Evolutionary conservation across 1,140 invertebrate species (phyloP).

Genomic region (Aphaenogaster rudis): DNA sequence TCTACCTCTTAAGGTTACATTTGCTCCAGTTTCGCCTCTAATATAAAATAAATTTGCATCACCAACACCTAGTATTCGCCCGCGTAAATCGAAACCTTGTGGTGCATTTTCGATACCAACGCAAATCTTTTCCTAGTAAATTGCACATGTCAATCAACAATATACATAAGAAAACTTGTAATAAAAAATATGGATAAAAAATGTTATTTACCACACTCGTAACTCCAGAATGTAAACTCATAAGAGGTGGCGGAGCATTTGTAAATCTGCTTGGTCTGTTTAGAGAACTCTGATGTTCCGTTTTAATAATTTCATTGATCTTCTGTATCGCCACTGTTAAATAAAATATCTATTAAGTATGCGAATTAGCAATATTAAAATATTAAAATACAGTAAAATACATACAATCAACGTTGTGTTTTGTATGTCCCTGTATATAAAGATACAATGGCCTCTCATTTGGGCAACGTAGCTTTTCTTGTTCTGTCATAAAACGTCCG

Average conservation of each 20-base stretch:
- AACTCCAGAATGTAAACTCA: slow-evolving; percentile 86
- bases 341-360: slow-evolving; percentile 59
- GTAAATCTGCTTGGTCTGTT: slow-evolving; percentile 86
- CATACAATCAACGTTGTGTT: slow-evolving; percentile 89
- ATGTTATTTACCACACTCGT: slow-evolving; percentile 82
- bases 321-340: slow-evolving; percentile 88
- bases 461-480: slow-evolving; percentile 87
- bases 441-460: slow-evolving; percentile 89
- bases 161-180: not conserved
- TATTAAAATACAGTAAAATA: slow-evolving; percentile 67
- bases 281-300: slow-evolving; percentile 85
- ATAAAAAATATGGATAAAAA: slow-evolving; percentile 49
- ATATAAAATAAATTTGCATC: slow-evolving; percentile 93
- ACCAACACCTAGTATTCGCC: slow-evolving; percentile 90
- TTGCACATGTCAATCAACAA: not conserved
- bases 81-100: slow-evolving; percentile 91
- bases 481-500: slow-evolving; percentile 88
- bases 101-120: slow-evolving; percentile 93
- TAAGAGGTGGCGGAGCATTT: slow-evolving; percentile 87
- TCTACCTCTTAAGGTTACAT: slow-evolving; percentile 91
- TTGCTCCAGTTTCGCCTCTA: slow-evolving; percentile 91
- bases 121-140: slow-evolving; percentile 91
- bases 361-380: slow-evolving; percentile 23
- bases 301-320: slow-evolving; percentile 89
- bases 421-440: slow-evolving; percentile 88